phyloP scores from a whole-genome alignment of 1,140 invertebrate species.

The Forficula auricularia region DNA sequence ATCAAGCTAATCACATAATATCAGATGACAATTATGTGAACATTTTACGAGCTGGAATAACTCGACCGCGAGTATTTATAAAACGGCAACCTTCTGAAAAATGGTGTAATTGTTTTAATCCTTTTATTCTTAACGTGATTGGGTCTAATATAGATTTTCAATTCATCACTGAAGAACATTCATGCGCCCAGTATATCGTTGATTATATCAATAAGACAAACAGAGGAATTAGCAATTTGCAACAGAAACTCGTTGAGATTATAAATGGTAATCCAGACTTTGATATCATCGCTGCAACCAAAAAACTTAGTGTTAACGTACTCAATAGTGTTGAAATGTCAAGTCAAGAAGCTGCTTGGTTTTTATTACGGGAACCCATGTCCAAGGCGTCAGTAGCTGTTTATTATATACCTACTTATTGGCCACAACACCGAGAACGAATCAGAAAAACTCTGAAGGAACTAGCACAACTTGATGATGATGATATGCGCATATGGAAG shows the following conservation, averaged over 20 bases:
- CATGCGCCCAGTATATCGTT: too few species aligned
- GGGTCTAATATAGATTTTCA: too few species aligned
- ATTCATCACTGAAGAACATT: too few species aligned
- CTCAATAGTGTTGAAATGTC: constrained; percentile 16
- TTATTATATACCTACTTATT: constrained; percentile 22
- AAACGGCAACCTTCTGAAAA: too few species aligned
- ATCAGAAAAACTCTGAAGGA: constrained; percentile 15
- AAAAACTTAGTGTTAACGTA: constrained; percentile 15
- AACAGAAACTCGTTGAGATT: constrained; percentile 18
- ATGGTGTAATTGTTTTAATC: too few species aligned
- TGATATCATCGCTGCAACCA: constrained; percentile 20
- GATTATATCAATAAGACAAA: constrained; percentile 24
- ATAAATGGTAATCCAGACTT: constrained; percentile 24
- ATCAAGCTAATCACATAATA: too few species aligned
- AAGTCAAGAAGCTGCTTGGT: constrained; percentile 21
- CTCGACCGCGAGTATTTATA: too few species aligned
- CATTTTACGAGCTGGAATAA: too few species aligned
- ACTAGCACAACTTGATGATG: too few species aligned
- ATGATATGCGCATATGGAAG: too few species aligned
- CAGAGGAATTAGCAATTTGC: constrained; percentile 22
- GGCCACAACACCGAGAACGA: constrained; percentile 21
- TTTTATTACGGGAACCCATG: constrained; percentile 19
- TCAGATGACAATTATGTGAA: too few species aligned
- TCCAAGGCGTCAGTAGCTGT: constrained; percentile 12
- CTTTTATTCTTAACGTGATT: too few species aligned